Evolutionary conservation across 2,113 vertebrate genomes (phyloP), one percentile per base, ranked within the genome.

Genomic region (Pampusana beccarii): DNA sequence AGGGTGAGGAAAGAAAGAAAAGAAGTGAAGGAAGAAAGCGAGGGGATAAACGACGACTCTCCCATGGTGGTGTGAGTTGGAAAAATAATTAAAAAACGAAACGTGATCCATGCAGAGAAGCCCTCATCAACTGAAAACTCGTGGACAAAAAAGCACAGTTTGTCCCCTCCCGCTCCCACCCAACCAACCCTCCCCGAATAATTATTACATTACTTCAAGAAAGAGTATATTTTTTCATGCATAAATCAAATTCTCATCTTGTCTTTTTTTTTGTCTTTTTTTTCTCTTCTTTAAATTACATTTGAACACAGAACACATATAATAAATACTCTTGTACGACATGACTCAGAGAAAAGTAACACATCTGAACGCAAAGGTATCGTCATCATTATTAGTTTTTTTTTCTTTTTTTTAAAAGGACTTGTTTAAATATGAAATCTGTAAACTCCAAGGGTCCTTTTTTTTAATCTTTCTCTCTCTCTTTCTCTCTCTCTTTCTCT

Each of bases 291-390:
- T 97, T 98, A 98, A 99, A 99, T 98, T 99, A 99, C 98, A 98
- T 98, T 98, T 98, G 98, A 98, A 99, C 98, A 99, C 98, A 98
- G 98, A 98, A 99, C 98, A 98, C 98, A 98, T 97, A 98, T 98
- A 98, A 99, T 98, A 98, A 99, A 98, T 98, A 98, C 97, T 98
- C 98, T 97, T 60, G 94, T 97, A 97, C 97, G 97, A 98, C 97
- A 97, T 88, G 97, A 98, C 97, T 97, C 96, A 93, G 97, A 95
- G 95, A 95, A 97, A 97, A 97, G 94, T 84, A 98, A 98, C 97
- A 96, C 95, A 87, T 96, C 96, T 77, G 93, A 98, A 97, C 95
- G 97, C 96, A 96, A 97, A 97, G 97, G 95, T 93, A 84, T 95
- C 24, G 3, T 90, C 95, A 86, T 82, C 87, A 17, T 72, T 72